These are phyloP conservation scores for Escarpia spicata DNA, from an alignment of 2,888 invertebrate species.

Conservation along the genomic window DNA sequence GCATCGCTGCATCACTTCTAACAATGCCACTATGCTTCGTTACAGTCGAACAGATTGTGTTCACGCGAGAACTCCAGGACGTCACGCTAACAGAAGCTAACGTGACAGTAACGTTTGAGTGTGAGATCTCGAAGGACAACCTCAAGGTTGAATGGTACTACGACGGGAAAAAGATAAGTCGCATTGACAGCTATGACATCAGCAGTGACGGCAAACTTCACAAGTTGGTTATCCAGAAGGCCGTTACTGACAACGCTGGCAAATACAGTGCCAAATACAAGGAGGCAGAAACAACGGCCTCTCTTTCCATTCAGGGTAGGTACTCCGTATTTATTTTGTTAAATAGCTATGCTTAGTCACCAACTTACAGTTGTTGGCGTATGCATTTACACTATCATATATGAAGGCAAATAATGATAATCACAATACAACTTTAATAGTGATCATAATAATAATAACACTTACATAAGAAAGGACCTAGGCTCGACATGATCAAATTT, in stretches of 20 bases:
- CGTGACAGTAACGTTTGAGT: slow-evolving; percentile 73
- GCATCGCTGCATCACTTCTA: neutral
- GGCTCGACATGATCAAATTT: no score
- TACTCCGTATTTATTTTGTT: neutral
- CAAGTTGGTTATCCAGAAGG: slow-evolving; percentile 38
- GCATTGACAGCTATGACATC: slow-evolving; percentile 40
- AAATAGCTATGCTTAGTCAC: neutral
- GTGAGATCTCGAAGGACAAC: slow-evolving; percentile 81
- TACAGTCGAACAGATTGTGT: slow-evolving; percentile 38
- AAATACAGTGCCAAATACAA: slow-evolving; percentile 41
- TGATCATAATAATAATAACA: no score
- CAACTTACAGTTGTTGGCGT: neutral
- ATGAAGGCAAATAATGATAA: no score
- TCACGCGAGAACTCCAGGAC: slow-evolving; percentile 40
- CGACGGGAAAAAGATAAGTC: slow-evolving; percentile 45
- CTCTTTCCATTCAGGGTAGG: slow-evolving; percentile 39
- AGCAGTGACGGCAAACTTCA: slow-evolving; percentile 30
- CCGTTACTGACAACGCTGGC: slow-evolving; percentile 40
- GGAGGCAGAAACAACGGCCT: slow-evolving; percentile 32
- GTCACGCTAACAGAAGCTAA: slow-evolving; percentile 35
- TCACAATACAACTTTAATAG: no score
- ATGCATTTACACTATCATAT: no score
- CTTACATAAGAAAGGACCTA: no score
- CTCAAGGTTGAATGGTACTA: slow-evolving; percentile 82
- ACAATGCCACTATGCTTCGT: neutral